Evolutionary conservation across 2,888 invertebrate species (phyloP), one percentile per base, ranked within the genome.

Genomic region (Habrosyne pyritoides): DNA sequence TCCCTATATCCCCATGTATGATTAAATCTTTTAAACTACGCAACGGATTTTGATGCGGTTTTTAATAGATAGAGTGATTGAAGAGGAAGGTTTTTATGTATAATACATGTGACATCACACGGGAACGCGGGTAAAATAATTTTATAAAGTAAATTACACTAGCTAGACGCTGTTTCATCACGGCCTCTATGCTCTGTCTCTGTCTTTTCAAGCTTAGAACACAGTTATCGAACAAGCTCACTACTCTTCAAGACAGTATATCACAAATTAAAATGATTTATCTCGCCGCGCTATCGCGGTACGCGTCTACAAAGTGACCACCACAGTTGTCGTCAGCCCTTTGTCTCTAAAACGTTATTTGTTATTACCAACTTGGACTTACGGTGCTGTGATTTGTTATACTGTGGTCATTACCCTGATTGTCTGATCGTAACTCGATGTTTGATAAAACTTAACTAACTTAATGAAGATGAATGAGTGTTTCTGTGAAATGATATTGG

Each of bases 231-330:
- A 42, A 42, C 18, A 8, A 6, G 42, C 18, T 42, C 7, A 2
- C 18, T 8, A 18, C 7, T n/a, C 0, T 18, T 18, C 8, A 2
- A 18, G 18, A 8, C 42, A 42, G 61, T 63, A 58, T 66, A 59
- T 65, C 55, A 26, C 18, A 51, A 42, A n/a, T 55, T 53, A 47
- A 53, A 61, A 69, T 76, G 73, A 76, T 74, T 73, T 71, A 82
- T 75, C 54, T 47, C 47, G 56, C 71, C 67, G 30, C 61, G 54
- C 69, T 71, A 82, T 75, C 55, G 33, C 47, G 56, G 70, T 66
- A 28, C 61, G 47, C 64, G 54, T 57, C 58, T 63, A 64, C 71
- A 64, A 61, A 73, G 64, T 83, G 83, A 82, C 84, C 83, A 59
- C 64, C 54, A 61, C 64, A 54, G 55, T 52, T 46, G 55, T 55